Evolutionary conservation across 2,888 invertebrate species (phyloP).

Genomic region (Tiliacea citrago): DNA sequence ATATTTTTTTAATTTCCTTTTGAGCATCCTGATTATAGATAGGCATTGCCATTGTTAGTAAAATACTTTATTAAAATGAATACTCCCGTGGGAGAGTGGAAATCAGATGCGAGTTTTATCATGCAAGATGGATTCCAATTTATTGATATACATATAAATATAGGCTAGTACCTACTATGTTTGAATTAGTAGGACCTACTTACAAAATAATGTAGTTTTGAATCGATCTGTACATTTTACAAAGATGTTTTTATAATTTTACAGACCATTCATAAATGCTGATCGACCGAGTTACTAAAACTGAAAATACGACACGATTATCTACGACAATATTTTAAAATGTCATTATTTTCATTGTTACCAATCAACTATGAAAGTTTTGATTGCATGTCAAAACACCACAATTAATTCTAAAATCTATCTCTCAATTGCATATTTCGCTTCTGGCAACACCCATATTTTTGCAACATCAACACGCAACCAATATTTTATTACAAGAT

Average conservation of each 20-base stretch:
- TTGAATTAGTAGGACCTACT: background rate
- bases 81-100: background rate
- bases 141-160: background rate
- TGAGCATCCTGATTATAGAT: slow-evolving; percentile 31
- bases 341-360: background rate
- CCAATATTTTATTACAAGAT: slow-evolving; percentile 43
- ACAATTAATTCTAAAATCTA: slow-evolving; percentile 32
- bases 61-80: slow-evolving; percentile 13
- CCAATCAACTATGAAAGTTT: background rate
- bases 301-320: background rate
- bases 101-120: slow-evolving; percentile 8
- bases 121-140: slow-evolving; percentile 12
- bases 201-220: too few relatives aligned
- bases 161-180: background rate
- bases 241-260: background rate
- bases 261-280: background rate
- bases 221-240: too few relatives aligned
- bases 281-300: background rate
- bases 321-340: background rate
- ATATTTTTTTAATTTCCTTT: slow-evolving; percentile 50
- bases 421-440: slow-evolving; percentile 27
- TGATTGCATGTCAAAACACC: slow-evolving; percentile 39
- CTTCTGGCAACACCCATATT: slow-evolving; percentile 49
- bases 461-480: slow-evolving; percentile 52
- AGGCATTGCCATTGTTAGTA: slow-evolving; percentile 13